Percentiles rank a stretch among this genome's conserved stretches.
These are phyloP conservation scores for Coelopa frigida DNA, from an alignment of 1,140 invertebrate genomes.

Conservation along the genomic window DNA sequence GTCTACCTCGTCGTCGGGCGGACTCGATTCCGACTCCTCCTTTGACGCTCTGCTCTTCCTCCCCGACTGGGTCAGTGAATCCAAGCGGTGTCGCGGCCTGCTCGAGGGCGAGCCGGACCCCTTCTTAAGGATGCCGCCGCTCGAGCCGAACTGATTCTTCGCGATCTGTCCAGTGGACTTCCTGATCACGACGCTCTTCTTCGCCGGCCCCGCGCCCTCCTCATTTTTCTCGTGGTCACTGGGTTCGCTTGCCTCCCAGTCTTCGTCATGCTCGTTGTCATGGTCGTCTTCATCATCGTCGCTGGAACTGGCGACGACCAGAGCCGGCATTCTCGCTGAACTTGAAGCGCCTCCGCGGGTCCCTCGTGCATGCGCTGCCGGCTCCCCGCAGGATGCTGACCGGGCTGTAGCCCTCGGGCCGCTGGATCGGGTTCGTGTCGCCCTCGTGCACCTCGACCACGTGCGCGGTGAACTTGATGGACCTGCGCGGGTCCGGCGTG, in stretches of 20 bases:
- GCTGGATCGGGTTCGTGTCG: slow-evolving; percentile 7
- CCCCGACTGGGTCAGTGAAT: no score
- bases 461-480: slow-evolving; percentile 10
- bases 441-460: slow-evolving; percentile 1
- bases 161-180: no score
- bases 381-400: slow-evolving; percentile 8
- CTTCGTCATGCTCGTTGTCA: background rate
- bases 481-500: slow-evolving; percentile 2
- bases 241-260: background rate
- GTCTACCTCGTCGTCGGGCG: no score
- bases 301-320: background rate
- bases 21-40: no score
- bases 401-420: slow-evolving; percentile 6
- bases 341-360: background rate
- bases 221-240: no score
- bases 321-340: background rate
- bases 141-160: no score
- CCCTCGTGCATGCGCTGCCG: background rate
- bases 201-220: no score
- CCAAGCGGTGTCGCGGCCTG: no score
- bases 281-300: background rate
- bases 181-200: no score
- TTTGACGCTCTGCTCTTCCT: no score
- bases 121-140: no score
- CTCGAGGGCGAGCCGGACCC: no score